A percentile compares a stretch with the other conserved stretches of the same genome.
phyloP scores from a whole-genome alignment of 2,888 invertebrate genomes.

The Campoplex nolae region DNA sequence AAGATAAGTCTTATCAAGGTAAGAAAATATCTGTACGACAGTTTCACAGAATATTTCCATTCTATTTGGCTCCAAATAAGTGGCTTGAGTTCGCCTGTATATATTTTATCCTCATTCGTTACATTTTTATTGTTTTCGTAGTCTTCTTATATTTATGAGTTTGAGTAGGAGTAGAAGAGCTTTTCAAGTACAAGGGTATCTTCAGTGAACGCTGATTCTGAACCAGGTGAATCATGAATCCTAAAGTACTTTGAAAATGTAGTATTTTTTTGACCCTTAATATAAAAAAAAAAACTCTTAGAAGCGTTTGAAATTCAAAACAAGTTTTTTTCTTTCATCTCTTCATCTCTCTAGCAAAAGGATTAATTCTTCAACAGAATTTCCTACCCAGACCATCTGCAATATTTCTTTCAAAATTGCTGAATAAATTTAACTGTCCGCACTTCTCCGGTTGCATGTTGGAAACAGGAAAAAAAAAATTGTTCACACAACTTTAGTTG shows the following conservation, averaged over 20 bases:
- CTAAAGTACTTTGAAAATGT: background rate
- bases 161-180: conserved; percentile 10
- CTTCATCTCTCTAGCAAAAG: background rate
- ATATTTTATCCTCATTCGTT: background rate
- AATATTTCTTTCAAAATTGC: background rate
- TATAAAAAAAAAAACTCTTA: background rate
- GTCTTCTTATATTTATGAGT: background rate
- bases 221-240: background rate
- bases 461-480: background rate
- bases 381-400: background rate
- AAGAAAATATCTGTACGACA: conserved; percentile 40
- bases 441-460: background rate
- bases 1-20: conserved; percentile 69
- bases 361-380: background rate
- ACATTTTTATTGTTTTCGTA: background rate
- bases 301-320: background rate
- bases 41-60: background rate
- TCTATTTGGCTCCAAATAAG: background rate
- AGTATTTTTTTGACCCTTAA: background rate
- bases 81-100: background rate
- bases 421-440: conserved; percentile 1
- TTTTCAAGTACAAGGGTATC: background rate
- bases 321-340: background rate
- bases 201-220: background rate
- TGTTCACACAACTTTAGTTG: conserved; percentile 35